Base-by-base conservation (phyloP, 2,797 vertebrate genomes). In the Pipistrellus pipistrellus region DNA sequence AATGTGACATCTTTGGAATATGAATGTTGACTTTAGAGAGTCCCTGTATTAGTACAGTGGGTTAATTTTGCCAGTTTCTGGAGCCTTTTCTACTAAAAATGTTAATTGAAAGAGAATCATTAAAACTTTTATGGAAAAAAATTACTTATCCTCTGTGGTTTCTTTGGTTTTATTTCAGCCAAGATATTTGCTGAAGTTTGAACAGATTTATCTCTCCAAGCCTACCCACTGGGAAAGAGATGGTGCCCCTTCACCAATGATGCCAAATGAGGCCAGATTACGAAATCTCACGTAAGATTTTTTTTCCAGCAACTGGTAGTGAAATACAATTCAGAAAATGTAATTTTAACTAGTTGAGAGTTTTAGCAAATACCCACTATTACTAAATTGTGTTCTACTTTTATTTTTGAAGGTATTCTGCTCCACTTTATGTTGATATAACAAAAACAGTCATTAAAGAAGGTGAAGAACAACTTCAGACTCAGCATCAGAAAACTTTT, bases 171-270 rank as follows among this genome's bases (percentile, higher is more conserved):
- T 51, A 95, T 98, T 98, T 78, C 92, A 99, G 99, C 99, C 99
- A 27, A 99, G 99, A 3, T 99, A 99, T 95, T 98, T 99, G 95
- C 82, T 99, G 97, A 99, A 99, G 98, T 99, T 99, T 96, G 99
- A 99, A 96, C 99, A 99, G 97, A 99, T 99, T 97, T 99, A 99
- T 93, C 98, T 99, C 85, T 99, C 99, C 62, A 99, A 99, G 89
- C 99, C 99, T 48, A 99, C 99, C 0, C 99, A 99, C 85, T 99
- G 99, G 99, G 99, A 99, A 98, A 98, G 99, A 98, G 99, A 99
- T 53, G 99, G 99, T 7, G 99, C 99, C 3, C 99, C 99, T 0
- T 99, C 99, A 7, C 99, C 99, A 66, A 99, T 99, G 99, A 99
- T 99, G 99, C 99, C 99, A 44, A 99, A 99, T 25, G 99, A 99